Evolutionary conservation across 2,797 vertebrate genomes (phyloP).

Genomic region (Falco rusticolus): DNA sequence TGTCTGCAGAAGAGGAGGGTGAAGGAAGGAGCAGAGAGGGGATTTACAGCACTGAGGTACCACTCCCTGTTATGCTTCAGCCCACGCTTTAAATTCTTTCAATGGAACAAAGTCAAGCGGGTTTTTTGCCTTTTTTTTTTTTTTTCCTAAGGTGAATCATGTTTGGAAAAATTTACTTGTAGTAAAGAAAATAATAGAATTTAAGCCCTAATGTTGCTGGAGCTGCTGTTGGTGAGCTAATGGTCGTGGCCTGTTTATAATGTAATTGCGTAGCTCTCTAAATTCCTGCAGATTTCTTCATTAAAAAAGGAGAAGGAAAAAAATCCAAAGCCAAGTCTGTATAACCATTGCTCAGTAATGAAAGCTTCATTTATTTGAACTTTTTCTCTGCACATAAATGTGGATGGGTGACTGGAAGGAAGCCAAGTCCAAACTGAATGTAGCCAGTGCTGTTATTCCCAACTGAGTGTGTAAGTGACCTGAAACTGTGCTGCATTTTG

Average conservation of each 20-base stretch:
- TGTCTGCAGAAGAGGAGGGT: not conserved
- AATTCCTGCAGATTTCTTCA: not conserved
- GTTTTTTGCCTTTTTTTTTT: not conserved
- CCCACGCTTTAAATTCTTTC: constrained; percentile 47
- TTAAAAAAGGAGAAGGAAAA: not conserved
- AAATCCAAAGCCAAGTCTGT: not conserved
- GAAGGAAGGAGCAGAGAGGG: not conserved
- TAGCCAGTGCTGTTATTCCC: not conserved
- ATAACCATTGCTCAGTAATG: not conserved
- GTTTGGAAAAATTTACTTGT: constrained; percentile 20
- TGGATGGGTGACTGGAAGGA: not conserved
- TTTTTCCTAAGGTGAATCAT: constrained; percentile 14
- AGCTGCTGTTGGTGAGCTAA: constrained; percentile 7
- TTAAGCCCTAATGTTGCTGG: not conserved
- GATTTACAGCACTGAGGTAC: constrained; percentile 20
- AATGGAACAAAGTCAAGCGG: not conserved
- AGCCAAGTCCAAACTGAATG: not conserved
- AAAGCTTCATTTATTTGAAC: not conserved
- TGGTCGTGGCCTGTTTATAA: not conserved
- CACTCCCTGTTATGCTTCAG: constrained; percentile 39
- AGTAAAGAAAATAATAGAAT: not conserved
- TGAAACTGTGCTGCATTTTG: not conserved
- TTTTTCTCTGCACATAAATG: not conserved
- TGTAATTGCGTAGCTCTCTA: constrained; percentile 1
- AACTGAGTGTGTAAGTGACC: not conserved